Conservation (phyloP, 2,797 vertebrate genomes). For the Schizothorax lantsangensis region DNA sequence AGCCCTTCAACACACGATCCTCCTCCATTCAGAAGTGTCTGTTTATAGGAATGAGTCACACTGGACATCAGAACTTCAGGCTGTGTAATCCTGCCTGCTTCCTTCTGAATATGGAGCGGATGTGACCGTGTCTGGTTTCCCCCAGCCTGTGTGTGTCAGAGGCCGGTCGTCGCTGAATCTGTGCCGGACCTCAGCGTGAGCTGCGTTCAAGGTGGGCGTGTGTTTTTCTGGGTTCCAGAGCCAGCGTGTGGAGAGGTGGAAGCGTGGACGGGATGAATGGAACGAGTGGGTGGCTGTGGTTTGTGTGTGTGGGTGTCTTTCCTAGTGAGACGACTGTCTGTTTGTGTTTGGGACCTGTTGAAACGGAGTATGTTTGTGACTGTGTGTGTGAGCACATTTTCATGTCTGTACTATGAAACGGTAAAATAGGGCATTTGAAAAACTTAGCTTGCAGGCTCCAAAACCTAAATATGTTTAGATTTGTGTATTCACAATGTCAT, state of each 20-base stretch:
- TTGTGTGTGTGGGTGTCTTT: conserved; percentile 44
- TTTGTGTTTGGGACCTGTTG: conserved; percentile 33
- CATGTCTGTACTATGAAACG: background rate
- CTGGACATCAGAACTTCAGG: conserved; percentile 57
- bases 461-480: background rate
- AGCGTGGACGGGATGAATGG: conserved; percentile 20
- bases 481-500: background rate
- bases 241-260: conserved; percentile 38
- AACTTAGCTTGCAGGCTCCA: background rate
- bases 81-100: conserved; percentile 48
- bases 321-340: conserved; percentile 17
- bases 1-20: conserved; percentile 50
- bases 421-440: background rate
- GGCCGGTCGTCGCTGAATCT: background rate
- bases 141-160: conserved; percentile 39
- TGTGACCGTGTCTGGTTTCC: conserved; percentile 60
- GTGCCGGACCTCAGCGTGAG: conserved; percentile 34
- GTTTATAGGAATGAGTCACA: conserved; percentile 61
- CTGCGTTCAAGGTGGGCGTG: conserved; percentile 33
- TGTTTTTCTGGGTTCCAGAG: conserved; percentile 32
- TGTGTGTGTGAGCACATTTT: background rate
- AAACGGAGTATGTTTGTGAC: conserved; percentile 5
- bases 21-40: conserved; percentile 33
- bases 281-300: conserved; percentile 39
- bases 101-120: conserved; percentile 47